A percentile compares a stretch with the other conserved stretches of the same genome.
phyloP scores from a whole-genome alignment of 2,113 vertebrate species.

The Speoplatyrhinus poulsoni region DNA sequence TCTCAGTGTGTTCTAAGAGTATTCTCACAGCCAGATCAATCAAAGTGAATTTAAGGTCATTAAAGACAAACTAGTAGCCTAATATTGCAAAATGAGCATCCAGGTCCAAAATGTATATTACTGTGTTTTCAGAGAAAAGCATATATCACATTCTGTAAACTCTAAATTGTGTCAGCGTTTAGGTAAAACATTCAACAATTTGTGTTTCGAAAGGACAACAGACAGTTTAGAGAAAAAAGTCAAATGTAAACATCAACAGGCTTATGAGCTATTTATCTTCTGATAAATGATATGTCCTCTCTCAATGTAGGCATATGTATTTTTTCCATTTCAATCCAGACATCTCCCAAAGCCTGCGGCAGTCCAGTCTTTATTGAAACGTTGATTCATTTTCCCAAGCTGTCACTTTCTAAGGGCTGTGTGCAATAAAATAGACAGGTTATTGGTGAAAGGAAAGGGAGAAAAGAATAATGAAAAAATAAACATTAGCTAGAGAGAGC shows the following conservation, averaged over 20 bases:
- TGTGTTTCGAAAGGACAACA: slow-evolving; percentile 56
- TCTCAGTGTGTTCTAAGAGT: no score
- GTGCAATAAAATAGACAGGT: slow-evolving; percentile 74
- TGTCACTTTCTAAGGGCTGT: slow-evolving; percentile 73
- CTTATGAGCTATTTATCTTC: slow-evolving; percentile 76
- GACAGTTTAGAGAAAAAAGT: slow-evolving; percentile 66
- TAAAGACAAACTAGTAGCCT: no score
- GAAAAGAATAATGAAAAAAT: slow-evolving; percentile 59
- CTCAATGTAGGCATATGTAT: slow-evolving; percentile 36
- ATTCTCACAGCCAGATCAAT: no score
- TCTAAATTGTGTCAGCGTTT: neutral
- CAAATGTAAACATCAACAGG: slow-evolving; percentile 70
- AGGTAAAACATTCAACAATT: slow-evolving; percentile 59
- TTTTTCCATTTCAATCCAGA: slow-evolving; percentile 53
- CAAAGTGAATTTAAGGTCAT: no score
- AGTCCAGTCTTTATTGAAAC: slow-evolving; percentile 73
- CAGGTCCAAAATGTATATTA: neutral
- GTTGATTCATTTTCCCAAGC: slow-evolving; percentile 72
- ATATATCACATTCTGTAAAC: no score
- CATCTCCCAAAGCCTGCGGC: slow-evolving; percentile 69
- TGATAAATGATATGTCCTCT: slow-evolving; percentile 62
- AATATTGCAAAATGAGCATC: no score
- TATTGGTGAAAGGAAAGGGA: slow-evolving; percentile 60
- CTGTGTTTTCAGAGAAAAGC: slow-evolving; percentile 7
- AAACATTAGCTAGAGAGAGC: slow-evolving; percentile 47